Base-by-base conservation (phyloP, 1,140 invertebrate genomes). In the Yoshiicerus persimilis region DNA sequence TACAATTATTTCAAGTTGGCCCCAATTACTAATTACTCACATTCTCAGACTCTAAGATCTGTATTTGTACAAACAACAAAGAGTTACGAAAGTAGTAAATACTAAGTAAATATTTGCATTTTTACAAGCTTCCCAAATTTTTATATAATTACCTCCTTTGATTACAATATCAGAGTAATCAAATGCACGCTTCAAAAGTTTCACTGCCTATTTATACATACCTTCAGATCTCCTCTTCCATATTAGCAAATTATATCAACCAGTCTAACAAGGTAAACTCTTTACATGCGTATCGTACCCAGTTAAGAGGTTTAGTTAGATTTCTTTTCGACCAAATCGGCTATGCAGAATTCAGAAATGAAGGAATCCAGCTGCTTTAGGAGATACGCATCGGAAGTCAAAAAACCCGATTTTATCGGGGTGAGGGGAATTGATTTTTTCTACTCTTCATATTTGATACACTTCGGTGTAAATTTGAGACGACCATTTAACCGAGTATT, bases 91-190 rank as follows among this genome's bases (percentile, higher is more conserved):
- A 70, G 47, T 56, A 16, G 47, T 70, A 70, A 70, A n/a, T 32
- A 80, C 75, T 80, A 80, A 80, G 32, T 80, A 80, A 80, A 80
- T 80, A 80, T 80, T 80, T 80, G 75, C 75, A 80, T 80, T 80
- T 80, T 80, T 80, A 80, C 34, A 36, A 34, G 5, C 32, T 34
- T 9, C 23, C 32, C 30, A 10, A 80, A 34, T 23, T 77, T 80
- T 80, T 80, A 36, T 36, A 80, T 80, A 80, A 80, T 80, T 80
- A 36, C 5, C 30, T 80, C 20, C 75, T 34, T 80, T 36, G 25
- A 16, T 32, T 30, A 27, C 27, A 70, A 70, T 30, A 27, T 30
- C 25, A 30, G 66, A 10, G 4, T 70, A 70, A 70, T 70, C 25
- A 30, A 70, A 70, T 4, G 30, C 66, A 70, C 30, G 27, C 66